A percentile compares a stretch with the other conserved stretches of the same genome.
These are phyloP conservation scores for Rhaphigaster nebulosa DNA, from an alignment of 2,888 invertebrate species.

Conservation along the genomic window DNA sequence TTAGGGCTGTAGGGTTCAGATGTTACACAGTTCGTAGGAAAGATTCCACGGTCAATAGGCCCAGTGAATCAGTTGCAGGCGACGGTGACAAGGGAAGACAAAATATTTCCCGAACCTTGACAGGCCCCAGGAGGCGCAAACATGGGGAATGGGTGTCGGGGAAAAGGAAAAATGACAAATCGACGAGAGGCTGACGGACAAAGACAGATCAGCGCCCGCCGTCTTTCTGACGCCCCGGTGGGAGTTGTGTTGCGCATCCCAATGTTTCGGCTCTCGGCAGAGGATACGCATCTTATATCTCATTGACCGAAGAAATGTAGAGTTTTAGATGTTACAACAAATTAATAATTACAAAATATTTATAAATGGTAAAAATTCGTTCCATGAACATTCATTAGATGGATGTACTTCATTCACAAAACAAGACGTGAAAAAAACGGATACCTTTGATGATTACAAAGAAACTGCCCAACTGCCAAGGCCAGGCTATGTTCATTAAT, in stretches of 20 bases:
- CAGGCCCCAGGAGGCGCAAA: slow-evolving; percentile 33
- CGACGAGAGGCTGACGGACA: slow-evolving; percentile 54
- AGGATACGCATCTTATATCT: background rate
- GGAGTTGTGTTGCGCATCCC: background rate
- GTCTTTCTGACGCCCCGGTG: background rate
- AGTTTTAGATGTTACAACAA: too few species aligned
- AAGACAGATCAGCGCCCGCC: slow-evolving; percentile 49
- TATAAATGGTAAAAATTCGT: too few species aligned
- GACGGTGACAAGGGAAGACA: slow-evolving; percentile 11
- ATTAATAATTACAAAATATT: too few species aligned
- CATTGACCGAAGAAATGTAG: too few species aligned
- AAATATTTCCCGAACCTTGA: slow-evolving; percentile 32
- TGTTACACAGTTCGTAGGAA: background rate
- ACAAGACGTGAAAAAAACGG: too few species aligned
- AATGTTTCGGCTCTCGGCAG: background rate
- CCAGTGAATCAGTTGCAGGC: slow-evolving; percentile 31
- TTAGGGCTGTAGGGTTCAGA: background rate
- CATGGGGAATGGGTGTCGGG: slow-evolving; percentile 25
- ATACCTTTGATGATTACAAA: too few species aligned
- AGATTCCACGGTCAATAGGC: slow-evolving; percentile 31
- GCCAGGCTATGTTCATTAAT: too few species aligned
- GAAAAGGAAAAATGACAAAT: slow-evolving; percentile 55
- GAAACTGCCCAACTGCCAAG: too few species aligned
- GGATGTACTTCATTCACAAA: too few species aligned
- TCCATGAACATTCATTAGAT: too few species aligned